Percentiles rank a stretch among this genome's conserved stretches.
Evolutionary conservation across 2,113 vertebrate genomes (phyloP).

Genomic region (Labeo rohita): DNA sequence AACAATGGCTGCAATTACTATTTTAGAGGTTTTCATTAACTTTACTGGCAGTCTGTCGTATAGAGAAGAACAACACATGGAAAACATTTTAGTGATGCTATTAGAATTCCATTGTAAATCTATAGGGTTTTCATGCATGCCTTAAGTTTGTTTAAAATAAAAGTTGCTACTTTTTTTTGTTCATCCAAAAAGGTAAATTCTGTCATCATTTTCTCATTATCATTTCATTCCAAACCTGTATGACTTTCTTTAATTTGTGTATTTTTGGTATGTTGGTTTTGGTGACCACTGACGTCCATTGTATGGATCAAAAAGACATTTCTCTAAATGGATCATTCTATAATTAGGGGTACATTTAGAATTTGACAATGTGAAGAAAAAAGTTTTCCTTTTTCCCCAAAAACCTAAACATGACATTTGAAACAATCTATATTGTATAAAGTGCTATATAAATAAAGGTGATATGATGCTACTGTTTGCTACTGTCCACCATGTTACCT

Average conservation of each 20-base stretch:
- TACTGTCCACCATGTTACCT: too few species aligned
- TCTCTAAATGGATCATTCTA: not conserved
- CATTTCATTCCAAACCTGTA: not conserved
- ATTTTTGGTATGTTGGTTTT: not conserved
- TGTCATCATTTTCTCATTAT: too few species aligned
- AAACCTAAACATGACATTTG: too few species aligned
- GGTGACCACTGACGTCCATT: not conserved
- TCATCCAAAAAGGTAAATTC: too few species aligned
- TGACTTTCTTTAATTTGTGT: not conserved
- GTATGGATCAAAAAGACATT: not conserved
- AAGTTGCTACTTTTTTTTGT: not conserved
- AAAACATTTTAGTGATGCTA: not conserved
- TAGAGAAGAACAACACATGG: not conserved
- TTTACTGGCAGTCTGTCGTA: slow-evolving; percentile 16
- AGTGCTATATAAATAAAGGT: too few species aligned
- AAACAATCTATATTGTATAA: too few species aligned
- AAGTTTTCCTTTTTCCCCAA: too few species aligned
- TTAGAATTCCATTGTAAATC: not conserved
- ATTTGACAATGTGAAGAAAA: too few species aligned
- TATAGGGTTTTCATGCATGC: not conserved
- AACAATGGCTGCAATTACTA: not conserved
- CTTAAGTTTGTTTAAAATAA: not conserved
- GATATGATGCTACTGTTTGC: too few species aligned
- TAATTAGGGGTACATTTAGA: too few species aligned
- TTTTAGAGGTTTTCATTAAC: slow-evolving; percentile 13